Conservation (phyloP, 2,888 invertebrate species). For the Desoria tigrina region DNA sequence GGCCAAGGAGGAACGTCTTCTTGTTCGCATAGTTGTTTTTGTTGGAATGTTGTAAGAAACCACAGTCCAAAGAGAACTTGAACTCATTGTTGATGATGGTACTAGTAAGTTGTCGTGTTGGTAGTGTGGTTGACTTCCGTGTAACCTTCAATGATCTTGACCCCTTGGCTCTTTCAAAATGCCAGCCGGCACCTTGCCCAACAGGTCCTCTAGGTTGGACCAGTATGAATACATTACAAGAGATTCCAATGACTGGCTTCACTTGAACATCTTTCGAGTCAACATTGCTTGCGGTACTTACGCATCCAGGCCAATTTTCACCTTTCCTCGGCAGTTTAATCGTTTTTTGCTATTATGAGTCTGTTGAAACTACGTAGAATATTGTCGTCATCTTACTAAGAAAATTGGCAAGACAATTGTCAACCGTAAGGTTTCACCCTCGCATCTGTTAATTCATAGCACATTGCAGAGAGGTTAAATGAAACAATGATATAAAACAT, state of each 20-base stretch:
- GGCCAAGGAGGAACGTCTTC: not conserved
- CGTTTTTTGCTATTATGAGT: not conserved
- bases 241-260: not conserved
- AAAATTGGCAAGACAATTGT: no score
- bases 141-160: slow-evolving; percentile 53
- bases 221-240: not conserved
- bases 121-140: slow-evolving; percentile 22
- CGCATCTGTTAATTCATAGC: no score
- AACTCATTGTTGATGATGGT: slow-evolving; percentile 1
- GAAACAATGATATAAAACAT: no score
- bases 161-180: slow-evolving; percentile 29
- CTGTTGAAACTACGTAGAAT: no score
- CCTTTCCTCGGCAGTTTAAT: not conserved
- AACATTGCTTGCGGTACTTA: slow-evolving; percentile 22
- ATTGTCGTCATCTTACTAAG: no score
- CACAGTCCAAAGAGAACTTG: slow-evolving; percentile 20
- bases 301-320: slow-evolving; percentile 11
- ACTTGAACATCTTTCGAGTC: not conserved
- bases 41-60: slow-evolving; percentile 16
- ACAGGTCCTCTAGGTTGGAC: slow-evolving; percentile 16
- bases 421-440: no score
- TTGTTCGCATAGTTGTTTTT: not conserved
- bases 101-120: not conserved
- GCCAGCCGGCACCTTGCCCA: slow-evolving; percentile 31
- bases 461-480: no score